phyloP scores from a whole-genome alignment of 2,888 invertebrate species.

The Alsophila aescularia region DNA sequence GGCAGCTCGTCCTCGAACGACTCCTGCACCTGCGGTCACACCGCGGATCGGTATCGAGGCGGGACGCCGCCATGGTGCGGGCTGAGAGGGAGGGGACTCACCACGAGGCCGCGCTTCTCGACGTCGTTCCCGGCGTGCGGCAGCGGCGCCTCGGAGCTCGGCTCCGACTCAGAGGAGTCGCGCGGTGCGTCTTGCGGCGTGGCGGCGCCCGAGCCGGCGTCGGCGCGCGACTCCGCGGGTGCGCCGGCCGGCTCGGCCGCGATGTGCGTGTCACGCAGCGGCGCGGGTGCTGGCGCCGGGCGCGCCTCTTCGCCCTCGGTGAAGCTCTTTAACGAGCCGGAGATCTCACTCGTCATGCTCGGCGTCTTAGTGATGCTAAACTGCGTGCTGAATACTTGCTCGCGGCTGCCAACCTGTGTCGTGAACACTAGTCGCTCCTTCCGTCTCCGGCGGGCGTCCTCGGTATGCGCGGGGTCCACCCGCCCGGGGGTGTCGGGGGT shows the following conservation, averaged over 20 bases:
- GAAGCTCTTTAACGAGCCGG: slow-evolving; percentile 74
- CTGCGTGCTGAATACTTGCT: slow-evolving; percentile 88
- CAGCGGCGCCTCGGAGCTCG: slow-evolving; percentile 39
- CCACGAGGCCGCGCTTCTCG: slow-evolving; percentile 88
- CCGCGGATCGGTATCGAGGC: not conserved
- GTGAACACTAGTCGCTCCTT: slow-evolving; percentile 85
- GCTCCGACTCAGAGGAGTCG: slow-evolving; percentile 43
- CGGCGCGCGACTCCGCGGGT: too few relatives aligned
- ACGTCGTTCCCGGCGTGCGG: slow-evolving; percentile 79
- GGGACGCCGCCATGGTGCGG: not conserved
- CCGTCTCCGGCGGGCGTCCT: slow-evolving; percentile 46
- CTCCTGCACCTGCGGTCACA: slow-evolving; percentile 83
- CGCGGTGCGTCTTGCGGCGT: slow-evolving; percentile 37
- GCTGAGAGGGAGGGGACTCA: slow-evolving; percentile 16
- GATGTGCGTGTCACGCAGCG: slow-evolving; percentile 31
- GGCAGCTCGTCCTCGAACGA: slow-evolving; percentile 94
- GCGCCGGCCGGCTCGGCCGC: slow-evolving; percentile 23
- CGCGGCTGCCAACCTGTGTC: slow-evolving; percentile 87
- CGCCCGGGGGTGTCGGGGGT: slow-evolving; percentile 33
- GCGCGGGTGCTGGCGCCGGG: slow-evolving; percentile 35
- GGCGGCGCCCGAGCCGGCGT: slow-evolving; percentile 20
- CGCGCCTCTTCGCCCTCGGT: slow-evolving; percentile 85
- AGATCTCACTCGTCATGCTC: slow-evolving; percentile 86
- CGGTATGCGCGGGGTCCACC: slow-evolving; percentile 16
- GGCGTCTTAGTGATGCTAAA: slow-evolving; percentile 87